Base-by-base conservation (phyloP, 2,888 invertebrate species). In the Calliphora vomitoria region DNA sequence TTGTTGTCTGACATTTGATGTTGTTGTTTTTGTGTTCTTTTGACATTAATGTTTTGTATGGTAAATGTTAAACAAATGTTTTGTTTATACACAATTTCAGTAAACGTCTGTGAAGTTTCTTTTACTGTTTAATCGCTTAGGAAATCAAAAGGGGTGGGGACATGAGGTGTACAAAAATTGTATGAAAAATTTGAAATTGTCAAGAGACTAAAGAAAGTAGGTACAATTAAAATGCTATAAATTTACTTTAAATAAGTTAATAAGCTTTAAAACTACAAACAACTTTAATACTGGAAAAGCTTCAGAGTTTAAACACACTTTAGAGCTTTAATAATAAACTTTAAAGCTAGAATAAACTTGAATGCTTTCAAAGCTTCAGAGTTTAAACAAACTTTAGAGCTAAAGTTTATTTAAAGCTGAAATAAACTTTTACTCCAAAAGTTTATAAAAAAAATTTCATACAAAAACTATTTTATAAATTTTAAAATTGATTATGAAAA, bases 51-150 rank as follows among this genome's bases (percentile, higher is more conserved):
- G 82, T 84, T 82, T 58, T 79, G 47, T 79, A 79, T 87, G 82
- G 78, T 75, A 87, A 87, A 87, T 85, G 81, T 85, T 85, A 82
- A 84, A 87, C 84, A 85, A 87, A 87, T 87, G 85, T 82, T 84
- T 81, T 86, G 76, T 82, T 85, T 85, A 79, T 84, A 15, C 18
- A 60, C 38, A 66, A 18, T 71, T 58, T 50, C 18, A 50, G 25
- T 60, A 62, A 62, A 62, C 15, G 15, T 62, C 80, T 62, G 50
- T 25, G 18, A 8, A 44, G 38, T 64, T 64, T 66, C 35, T 44
- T 71, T 71, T 25, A 44, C 11, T 47, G 2, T 50, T 62, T 10
- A 4, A 15, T 79, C 38, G 13, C 35, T 44, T 62, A 38, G 20
- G 41, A 4, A 66, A 35, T 38, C 25, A 1, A 4, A 3, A 13